A percentile compares a stretch with the other conserved stretches of the same genome.
Conservation (phyloP, 2,113 vertebrate genomes). For the Semicossyphus pulcher region DNA sequence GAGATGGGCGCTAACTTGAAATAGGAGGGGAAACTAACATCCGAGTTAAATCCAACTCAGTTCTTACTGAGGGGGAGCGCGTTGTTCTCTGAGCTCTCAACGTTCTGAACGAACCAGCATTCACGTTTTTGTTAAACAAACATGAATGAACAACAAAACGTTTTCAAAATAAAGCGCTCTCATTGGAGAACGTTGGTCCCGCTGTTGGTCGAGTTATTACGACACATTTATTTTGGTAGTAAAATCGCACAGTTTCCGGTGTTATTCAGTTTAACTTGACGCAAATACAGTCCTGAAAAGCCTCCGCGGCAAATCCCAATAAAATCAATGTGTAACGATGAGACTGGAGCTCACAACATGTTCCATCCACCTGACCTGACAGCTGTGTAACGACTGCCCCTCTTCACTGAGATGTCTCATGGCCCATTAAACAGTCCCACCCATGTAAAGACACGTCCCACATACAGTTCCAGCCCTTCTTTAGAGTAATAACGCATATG, state of each 20-base stretch:
- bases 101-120: background rate
- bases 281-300: background rate
- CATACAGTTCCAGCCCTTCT: background rate
- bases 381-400: background rate
- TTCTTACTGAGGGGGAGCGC: constrained; percentile 18
- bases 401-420: constrained; percentile 1
- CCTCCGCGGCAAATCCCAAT: background rate
- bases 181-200: background rate
- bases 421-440: constrained; percentile 7
- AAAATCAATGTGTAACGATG: constrained; percentile 39
- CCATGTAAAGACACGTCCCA: constrained; percentile 33
- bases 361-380: constrained; percentile 46
- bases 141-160: background rate
- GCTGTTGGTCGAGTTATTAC: accelerated
- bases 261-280: constrained; percentile 5
- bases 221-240: background rate
- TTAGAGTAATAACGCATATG: background rate
- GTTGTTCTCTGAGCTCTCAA: constrained; percentile 4
- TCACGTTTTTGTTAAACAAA: background rate
- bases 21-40: background rate
- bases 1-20: background rate
- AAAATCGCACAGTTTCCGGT: background rate
- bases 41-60: background rate
- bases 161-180: constrained; percentile 59
- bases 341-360: constrained; percentile 14